phyloP scores from a whole-genome alignment of 2,797 vertebrate genomes.

The Bufotes viridis region DNA sequence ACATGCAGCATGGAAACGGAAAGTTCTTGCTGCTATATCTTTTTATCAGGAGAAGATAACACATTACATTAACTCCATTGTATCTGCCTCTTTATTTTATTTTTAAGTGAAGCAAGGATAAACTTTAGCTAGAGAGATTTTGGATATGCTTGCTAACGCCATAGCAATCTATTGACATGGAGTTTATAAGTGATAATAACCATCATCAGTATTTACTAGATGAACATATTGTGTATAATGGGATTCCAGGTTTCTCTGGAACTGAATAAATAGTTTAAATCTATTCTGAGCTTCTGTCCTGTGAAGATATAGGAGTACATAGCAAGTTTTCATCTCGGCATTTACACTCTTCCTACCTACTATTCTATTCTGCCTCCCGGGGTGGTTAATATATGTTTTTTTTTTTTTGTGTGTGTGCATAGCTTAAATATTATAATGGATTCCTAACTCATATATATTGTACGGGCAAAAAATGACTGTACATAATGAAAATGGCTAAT shows the following conservation, averaged over 20 bases:
- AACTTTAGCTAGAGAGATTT: not conserved
- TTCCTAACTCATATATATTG: not conserved
- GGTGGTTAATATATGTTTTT: not conserved
- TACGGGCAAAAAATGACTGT: not conserved
- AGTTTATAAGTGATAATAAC: not conserved
- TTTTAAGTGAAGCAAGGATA: not conserved
- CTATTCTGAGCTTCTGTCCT: not conserved
- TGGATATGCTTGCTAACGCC: not conserved
- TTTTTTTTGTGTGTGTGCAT: no score
- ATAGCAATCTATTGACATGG: not conserved
- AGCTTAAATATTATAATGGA: not conserved
- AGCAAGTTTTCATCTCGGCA: not conserved
- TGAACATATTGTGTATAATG: not conserved
- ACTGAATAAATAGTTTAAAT: not conserved
- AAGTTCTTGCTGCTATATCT: not conserved
- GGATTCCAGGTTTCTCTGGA: not conserved
- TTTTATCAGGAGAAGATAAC: not conserved
- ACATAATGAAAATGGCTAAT: no score
- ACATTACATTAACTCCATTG: not conserved
- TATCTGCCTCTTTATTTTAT: not conserved
- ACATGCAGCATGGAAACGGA: not conserved
- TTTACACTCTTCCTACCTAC: not conserved
- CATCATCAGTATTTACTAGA: not conserved
- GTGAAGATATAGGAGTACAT: not conserved
- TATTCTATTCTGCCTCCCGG: not conserved